Evolutionary conservation across 2,888 invertebrate species (phyloP).

Genomic region (Gerosis bhagava): DNA sequence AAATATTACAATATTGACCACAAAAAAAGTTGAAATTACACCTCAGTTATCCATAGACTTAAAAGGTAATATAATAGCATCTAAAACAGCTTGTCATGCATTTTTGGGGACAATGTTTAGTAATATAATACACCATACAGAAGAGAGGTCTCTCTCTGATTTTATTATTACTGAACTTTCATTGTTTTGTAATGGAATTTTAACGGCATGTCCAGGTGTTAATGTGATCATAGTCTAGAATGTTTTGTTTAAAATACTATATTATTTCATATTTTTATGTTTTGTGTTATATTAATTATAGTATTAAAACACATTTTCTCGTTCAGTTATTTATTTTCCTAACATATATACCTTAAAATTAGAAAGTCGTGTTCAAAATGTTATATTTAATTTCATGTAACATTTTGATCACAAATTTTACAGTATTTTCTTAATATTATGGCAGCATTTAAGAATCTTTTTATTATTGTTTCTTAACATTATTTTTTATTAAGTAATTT

Average conservation of each 20-base stretch:
- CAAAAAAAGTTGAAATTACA: too few species aligned
- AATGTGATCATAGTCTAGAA: slow-evolving; percentile 59
- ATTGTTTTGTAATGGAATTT: slow-evolving; percentile 67
- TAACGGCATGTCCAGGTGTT: slow-evolving; percentile 66
- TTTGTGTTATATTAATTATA: slow-evolving; percentile 27
- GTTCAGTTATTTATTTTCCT: too few species aligned
- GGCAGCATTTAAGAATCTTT: slow-evolving; percentile 56
- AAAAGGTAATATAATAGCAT: slow-evolving; percentile 66
- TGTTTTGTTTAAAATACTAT: slow-evolving; percentile 39
- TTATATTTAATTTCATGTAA: slow-evolving; percentile 40
- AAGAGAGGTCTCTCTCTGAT: slow-evolving; percentile 55
- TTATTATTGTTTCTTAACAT: slow-evolving; percentile 1
- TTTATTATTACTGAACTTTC: slow-evolving; percentile 65
- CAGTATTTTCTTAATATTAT: slow-evolving; percentile 49
- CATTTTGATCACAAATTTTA: slow-evolving; percentile 70
- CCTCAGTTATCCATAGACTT: slow-evolving; percentile 59
- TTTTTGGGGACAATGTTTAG: slow-evolving; percentile 67
- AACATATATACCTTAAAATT: slow-evolving; percentile 31
- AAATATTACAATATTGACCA: too few species aligned
- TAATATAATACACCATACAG: slow-evolving; percentile 49
- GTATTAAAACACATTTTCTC: slow-evolving; percentile 38
- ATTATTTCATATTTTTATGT: slow-evolving; percentile 31
- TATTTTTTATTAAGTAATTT: slow-evolving; percentile 32
- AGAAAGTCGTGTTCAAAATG: slow-evolving; percentile 72
- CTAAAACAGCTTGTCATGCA: slow-evolving; percentile 63